phyloP scores from a whole-genome alignment of 2,888 invertebrate genomes.

The Dione juno region DNA sequence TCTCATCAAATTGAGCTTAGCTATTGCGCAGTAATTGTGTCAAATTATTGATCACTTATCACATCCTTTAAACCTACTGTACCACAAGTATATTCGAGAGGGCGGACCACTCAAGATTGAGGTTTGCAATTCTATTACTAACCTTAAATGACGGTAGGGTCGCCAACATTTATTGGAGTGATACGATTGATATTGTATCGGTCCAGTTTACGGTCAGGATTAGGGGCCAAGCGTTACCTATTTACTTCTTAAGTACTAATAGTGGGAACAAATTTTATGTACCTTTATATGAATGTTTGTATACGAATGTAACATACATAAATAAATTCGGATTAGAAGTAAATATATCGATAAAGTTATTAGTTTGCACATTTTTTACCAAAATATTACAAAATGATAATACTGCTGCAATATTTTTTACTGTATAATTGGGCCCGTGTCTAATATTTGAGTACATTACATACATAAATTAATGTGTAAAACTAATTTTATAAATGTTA shows the following conservation, averaged over 20 bases:
- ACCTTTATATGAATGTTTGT: neutral
- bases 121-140: slow-evolving; percentile 63
- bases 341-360: too few species aligned
- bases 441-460: too few species aligned
- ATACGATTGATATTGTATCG: slow-evolving; percentile 60
- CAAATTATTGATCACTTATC: too few species aligned
- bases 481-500: neutral
- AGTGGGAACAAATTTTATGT: slow-evolving; percentile 1
- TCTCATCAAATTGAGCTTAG: too few species aligned
- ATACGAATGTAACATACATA: neutral
- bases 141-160: slow-evolving; percentile 65
- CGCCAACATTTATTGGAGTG: slow-evolving; percentile 56
- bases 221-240: slow-evolving; percentile 19
- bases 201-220: slow-evolving; percentile 34
- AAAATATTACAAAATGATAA: too few species aligned
- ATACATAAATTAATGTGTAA: too few species aligned
- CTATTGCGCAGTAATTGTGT: too few species aligned
- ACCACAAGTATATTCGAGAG: slow-evolving; percentile 47
- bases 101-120: slow-evolving; percentile 57
- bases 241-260: slow-evolving; percentile 13
- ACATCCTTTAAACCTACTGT: slow-evolving; percentile 46
- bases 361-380: too few species aligned
- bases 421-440: too few species aligned
- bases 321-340: too few species aligned
- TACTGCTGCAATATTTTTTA: too few species aligned